A percentile compares a stretch with the other conserved stretches of the same genome.
These are phyloP conservation scores for Urocolius indicus DNA, from an alignment of 2,113 vertebrate species.

Conservation along the genomic window DNA sequence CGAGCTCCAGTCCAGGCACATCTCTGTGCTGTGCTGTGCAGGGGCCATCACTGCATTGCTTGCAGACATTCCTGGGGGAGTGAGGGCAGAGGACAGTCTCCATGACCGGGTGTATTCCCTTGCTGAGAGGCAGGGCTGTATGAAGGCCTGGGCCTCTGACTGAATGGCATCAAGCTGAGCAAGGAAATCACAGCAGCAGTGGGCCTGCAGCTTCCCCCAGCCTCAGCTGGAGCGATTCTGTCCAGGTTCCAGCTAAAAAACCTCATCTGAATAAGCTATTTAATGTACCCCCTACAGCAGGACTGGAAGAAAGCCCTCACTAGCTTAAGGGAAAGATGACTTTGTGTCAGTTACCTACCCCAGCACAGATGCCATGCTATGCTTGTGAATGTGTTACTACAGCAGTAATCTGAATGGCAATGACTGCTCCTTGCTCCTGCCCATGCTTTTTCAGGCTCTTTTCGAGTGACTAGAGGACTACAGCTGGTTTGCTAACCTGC, in stretches of 20 bases:
- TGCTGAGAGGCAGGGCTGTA: neutral
- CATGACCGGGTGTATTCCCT: neutral
- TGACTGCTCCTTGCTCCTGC: neutral
- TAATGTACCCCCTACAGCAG: neutral
- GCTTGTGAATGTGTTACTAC: neutral
- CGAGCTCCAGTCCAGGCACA: neutral
- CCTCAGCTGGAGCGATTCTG: neutral
- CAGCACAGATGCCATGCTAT: neutral
- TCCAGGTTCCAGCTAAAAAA: neutral
- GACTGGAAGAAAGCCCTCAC: neutral
- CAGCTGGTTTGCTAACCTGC: neutral
- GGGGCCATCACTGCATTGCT: neutral
- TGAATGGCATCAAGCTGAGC: neutral
- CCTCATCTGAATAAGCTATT: neutral
- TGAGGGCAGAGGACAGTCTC: too few species aligned
- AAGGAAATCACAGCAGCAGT: neutral
- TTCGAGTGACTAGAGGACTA: neutral
- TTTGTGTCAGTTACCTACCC: neutral
- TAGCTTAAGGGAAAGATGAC: neutral
- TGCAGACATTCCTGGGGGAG: neutral
- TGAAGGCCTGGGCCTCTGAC: neutral
- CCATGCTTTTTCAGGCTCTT: neutral
- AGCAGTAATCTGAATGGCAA: neutral
- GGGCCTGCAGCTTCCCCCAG: neutral
- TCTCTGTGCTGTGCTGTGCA: rapidly evolving